phyloP scores from a whole-genome alignment of 2,113 vertebrate species.

The Delphinus delphis region DNA sequence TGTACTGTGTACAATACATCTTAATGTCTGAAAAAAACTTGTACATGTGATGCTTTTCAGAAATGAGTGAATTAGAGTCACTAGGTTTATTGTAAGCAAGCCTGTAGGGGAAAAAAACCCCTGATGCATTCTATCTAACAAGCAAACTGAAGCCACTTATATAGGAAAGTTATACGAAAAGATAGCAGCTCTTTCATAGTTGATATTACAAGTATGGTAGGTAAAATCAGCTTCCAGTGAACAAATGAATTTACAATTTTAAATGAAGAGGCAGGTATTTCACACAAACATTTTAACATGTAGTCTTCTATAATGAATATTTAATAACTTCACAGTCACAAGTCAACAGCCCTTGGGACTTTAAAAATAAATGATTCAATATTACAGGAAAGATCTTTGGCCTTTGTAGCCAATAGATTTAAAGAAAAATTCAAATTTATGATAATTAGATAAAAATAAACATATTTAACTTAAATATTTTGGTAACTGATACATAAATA shows the following conservation, averaged over 20 bases:
- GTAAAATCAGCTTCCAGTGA: background rate
- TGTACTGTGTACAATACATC: background rate
- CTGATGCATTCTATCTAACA: background rate
- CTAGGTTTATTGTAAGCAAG: background rate
- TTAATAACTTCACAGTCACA: background rate
- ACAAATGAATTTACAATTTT: background rate
- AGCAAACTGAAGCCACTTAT: background rate
- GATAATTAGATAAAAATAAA: constrained; percentile 29
- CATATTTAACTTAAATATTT: constrained; percentile 30
- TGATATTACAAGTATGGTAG: background rate
- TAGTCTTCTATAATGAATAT: constrained; percentile 4
- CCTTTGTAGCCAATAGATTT: constrained; percentile 3
- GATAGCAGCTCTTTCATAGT: background rate
- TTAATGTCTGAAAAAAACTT: background rate
- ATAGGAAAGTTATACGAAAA: background rate
- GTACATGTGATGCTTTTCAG: background rate
- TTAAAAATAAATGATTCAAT: constrained; percentile 36
- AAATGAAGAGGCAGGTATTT: background rate
- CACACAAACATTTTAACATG: constrained; percentile 4
- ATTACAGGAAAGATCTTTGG: constrained; percentile 19
- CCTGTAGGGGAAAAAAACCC: background rate
- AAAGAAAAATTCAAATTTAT: constrained; percentile 30
- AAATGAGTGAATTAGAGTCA: background rate
- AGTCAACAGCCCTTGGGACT: background rate
- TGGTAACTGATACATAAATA: background rate